Evolutionary conservation across 2,797 vertebrate species (phyloP).

Genomic region (Enteromius paludinosus): DNA sequence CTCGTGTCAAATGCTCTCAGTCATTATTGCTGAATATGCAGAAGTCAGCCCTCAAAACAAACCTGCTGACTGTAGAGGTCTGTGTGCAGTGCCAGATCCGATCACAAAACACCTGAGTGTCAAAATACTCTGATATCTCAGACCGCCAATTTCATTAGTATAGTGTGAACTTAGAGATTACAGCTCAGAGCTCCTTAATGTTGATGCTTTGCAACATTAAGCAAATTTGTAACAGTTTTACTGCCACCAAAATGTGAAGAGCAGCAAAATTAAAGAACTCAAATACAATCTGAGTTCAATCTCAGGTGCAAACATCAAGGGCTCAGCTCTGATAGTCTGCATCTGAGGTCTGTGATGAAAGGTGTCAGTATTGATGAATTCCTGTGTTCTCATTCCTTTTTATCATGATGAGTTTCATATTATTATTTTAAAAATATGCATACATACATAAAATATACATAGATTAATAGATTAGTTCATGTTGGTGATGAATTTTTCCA

Average conservation of each 20-base stretch:
- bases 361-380: not conserved
- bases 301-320: not conserved
- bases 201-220: not conserved
- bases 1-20: conserved; percentile 52
- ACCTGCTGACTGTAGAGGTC: conserved; percentile 58
- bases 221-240: not conserved
- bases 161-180: conserved; percentile 2
- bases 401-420: no score
- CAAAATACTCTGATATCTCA: conserved; percentile 1
- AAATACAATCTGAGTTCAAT: not conserved
- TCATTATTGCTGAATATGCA: conserved; percentile 71
- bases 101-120: conserved; percentile 29
- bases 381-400: not conserved
- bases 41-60: conserved; percentile 68
- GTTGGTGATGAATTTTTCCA: no score
- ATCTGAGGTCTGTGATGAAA: conserved; percentile 58
- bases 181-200: not conserved
- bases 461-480: no score
- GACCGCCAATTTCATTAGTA: conserved; percentile 13
- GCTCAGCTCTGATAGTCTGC: conserved; percentile 44
- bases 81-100: conserved; percentile 21
- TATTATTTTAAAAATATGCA: no score
- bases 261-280: not conserved
- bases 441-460: no score
- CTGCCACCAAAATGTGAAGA: not conserved